phyloP scores from a whole-genome alignment of 1,140 invertebrate species.

The Drosophila nikananu region DNA sequence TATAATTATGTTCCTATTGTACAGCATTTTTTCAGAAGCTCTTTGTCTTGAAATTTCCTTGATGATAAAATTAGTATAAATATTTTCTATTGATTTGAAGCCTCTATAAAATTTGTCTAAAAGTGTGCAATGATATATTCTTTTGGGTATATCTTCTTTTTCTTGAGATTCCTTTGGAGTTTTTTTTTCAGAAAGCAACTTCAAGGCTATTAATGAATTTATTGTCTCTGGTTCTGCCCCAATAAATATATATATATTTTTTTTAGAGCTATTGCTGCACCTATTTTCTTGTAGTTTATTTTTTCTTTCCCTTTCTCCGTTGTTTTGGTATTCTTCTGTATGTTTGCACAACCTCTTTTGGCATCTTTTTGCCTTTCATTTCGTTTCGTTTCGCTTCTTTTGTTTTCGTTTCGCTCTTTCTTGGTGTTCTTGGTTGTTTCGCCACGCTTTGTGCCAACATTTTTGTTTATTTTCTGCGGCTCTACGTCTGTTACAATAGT shows the following conservation, averaged over 20 bases:
- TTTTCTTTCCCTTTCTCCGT: background rate
- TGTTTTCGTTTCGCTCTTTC: slow-evolving; percentile 14
- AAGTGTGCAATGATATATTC: background rate
- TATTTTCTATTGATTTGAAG: too few species aligned
- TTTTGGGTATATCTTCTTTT: background rate
- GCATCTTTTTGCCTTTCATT: slow-evolving; percentile 16
- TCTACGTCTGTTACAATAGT: slow-evolving; percentile 51
- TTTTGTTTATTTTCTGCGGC: slow-evolving; percentile 45
- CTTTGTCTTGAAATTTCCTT: background rate
- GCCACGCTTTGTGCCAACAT: slow-evolving; percentile 54
- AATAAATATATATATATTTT: slow-evolving; percentile 9
- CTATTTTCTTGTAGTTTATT: slow-evolving; percentile 3
- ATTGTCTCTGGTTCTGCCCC: slow-evolving; percentile 1
- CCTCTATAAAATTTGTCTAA: background rate
- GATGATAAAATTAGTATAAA: background rate
- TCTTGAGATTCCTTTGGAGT: background rate
- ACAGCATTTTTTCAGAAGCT: background rate
- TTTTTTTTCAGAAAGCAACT: background rate
- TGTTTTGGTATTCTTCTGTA: slow-evolving; percentile 4
- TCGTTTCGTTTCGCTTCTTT: slow-evolving; percentile 26
- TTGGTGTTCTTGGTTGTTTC: slow-evolving; percentile 23
- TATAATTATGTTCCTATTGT: background rate
- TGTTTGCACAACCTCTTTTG: slow-evolving; percentile 21
- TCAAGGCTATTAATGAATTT: slow-evolving; percentile 1
- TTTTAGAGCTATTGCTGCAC: slow-evolving; percentile 2